Percentiles rank a stretch among this genome's conserved stretches.
These are phyloP conservation scores for Zoanthus sociatus DNA, from an alignment of 92 coral and sea anemone species.

Conservation along the genomic window DNA sequence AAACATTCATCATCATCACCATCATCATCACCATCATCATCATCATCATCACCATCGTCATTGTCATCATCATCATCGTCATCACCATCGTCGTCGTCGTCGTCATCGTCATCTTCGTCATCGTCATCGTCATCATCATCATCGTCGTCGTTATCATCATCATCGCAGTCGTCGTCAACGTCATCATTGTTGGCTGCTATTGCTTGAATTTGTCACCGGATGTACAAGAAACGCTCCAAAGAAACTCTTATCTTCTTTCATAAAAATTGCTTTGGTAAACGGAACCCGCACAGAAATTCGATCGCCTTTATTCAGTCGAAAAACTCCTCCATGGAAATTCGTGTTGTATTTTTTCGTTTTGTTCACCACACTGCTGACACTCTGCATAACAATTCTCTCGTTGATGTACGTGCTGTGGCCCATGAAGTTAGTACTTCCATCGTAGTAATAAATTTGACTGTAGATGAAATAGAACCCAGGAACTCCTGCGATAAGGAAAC, in stretches of 20 bases:
- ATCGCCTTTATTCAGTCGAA: slow-evolving; percentile 79
- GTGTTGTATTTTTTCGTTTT: slow-evolving; percentile 82
- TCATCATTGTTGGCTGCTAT: not conserved
- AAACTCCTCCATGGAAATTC: slow-evolving; percentile 95
- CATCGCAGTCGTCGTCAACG: not conserved
- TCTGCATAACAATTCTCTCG: slow-evolving; percentile 75
- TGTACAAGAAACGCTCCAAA: slow-evolving; percentile 91
- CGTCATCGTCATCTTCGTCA: not conserved
- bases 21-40: not conserved
- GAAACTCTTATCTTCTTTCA: slow-evolving; percentile 84
- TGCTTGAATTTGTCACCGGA: slow-evolving; percentile 43
- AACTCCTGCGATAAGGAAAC: slow-evolving; percentile 78
- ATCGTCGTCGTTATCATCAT: not conserved
- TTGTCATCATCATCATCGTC: not conserved
- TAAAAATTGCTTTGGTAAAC: slow-evolving; percentile 78
- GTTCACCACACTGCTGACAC: slow-evolving; percentile 83
- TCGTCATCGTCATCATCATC: not conserved
- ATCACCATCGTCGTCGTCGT: not conserved
- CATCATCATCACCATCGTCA: not conserved
- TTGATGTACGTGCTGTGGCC: slow-evolving; percentile 89
- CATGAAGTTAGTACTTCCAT: slow-evolving; percentile 84
- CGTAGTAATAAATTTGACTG: slow-evolving; percentile 94
- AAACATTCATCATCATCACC: too few species aligned
- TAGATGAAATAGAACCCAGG: slow-evolving; percentile 91
- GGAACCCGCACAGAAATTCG: slow-evolving; percentile 88